Conservation (phyloP, 2,797 vertebrate species). For the Poecile montanus region DNA sequence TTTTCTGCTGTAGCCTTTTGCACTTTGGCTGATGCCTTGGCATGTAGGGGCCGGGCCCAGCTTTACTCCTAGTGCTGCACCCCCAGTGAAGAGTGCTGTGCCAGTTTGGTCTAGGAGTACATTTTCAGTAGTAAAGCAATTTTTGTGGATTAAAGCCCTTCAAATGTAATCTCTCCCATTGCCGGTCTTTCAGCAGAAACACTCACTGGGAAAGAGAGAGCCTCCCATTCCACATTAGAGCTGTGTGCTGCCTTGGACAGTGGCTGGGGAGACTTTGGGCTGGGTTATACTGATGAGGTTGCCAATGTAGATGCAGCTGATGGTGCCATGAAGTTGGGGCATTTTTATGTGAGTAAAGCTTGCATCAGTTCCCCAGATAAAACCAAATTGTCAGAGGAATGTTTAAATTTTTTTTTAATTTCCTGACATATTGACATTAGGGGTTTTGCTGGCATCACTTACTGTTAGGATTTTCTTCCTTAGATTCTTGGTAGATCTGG, state of each 20-base stretch:
- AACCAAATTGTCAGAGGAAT: neutral
- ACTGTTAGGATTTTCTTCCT: neutral
- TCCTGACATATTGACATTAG: neutral
- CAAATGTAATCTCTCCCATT: neutral
- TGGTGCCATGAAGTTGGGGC: neutral
- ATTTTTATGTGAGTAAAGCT: neutral
- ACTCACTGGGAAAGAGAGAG: neutral
- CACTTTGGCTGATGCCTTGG: neutral
- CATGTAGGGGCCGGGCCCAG: fast-evolving
- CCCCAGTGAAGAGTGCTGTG: neutral
- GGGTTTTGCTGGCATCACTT: neutral
- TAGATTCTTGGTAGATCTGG: neutral
- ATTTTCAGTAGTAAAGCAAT: neutral
- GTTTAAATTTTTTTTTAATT: fast-evolving
- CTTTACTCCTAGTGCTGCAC: fast-evolving
- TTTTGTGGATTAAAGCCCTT: neutral
- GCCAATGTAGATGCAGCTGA: neutral
- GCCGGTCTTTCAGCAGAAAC: fast-evolving
- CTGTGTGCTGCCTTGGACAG: neutral
- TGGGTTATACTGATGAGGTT: neutral
- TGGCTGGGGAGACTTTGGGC: neutral
- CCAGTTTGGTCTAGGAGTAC: neutral
- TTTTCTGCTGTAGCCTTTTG: neutral
- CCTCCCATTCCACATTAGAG: neutral
- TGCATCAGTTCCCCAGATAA: neutral